phyloP scores from a whole-genome alignment of 2,888 invertebrate genomes.

The Camponotus fellah region DNA sequence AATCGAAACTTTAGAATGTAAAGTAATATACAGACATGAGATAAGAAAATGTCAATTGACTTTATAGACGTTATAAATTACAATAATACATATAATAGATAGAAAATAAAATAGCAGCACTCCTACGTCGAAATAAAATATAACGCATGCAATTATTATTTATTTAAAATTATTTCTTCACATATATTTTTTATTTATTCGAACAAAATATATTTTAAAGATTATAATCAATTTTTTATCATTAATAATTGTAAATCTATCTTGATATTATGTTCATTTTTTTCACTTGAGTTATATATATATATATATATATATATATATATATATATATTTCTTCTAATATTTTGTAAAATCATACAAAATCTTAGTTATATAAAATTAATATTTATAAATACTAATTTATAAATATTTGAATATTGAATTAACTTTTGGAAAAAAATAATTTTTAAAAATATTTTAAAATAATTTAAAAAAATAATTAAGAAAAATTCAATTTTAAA shows the following conservation, averaged over 20 bases:
- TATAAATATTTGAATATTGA: slow-evolving; percentile 11
- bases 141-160: not conserved
- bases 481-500: not conserved
- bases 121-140: slow-evolving; percentile 1
- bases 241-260: not conserved
- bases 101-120: not conserved
- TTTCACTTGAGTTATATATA: not conserved
- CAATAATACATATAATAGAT: not conserved
- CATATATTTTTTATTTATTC: not conserved
- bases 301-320: slow-evolving; percentile 13
- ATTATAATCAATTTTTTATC: not conserved
- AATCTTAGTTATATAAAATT: not conserved
- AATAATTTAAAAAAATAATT: not conserved
- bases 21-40: slow-evolving; percentile 14
- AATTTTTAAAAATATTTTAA: too few species aligned
- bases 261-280: not conserved
- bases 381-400: not conserved
- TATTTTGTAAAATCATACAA: not conserved
- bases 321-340: slow-evolving; percentile 13
- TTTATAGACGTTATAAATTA: not conserved
- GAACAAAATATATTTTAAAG: not conserved
- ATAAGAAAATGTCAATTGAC: not conserved
- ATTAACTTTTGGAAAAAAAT: not conserved
- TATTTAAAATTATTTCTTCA: slow-evolving; percentile 3
- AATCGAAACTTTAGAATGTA: not conserved